A percentile compares a stretch with the other conserved stretches of the same genome.
Conservation (phyloP, 1,140 invertebrate species). For the Drosophila kurseongensis region DNA sequence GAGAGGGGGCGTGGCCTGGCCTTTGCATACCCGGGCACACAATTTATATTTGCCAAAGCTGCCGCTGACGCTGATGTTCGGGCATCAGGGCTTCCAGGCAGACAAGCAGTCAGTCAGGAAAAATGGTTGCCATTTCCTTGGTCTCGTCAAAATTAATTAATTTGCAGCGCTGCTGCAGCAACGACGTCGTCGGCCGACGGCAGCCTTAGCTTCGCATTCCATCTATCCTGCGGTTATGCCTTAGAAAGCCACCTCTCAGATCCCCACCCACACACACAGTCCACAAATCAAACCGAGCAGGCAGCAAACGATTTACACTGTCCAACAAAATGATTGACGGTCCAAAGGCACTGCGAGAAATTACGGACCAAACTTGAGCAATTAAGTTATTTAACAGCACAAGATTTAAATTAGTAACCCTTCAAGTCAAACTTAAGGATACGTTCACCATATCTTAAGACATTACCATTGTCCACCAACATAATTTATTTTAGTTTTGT, state of each 20-base stretch:
- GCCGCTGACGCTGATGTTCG: slow-evolving; percentile 43
- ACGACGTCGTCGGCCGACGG: slow-evolving; percentile 51
- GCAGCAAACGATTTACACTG: slow-evolving; percentile 56
- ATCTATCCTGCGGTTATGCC: slow-evolving; percentile 58
- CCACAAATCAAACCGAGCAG: slow-evolving; percentile 55
- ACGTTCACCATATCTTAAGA: too few relatives aligned
- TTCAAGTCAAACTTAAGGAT: too few relatives aligned
- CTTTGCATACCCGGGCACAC: slow-evolving; percentile 70
- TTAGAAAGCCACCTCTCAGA: slow-evolving; percentile 25
- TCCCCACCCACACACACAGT: slow-evolving; percentile 32
- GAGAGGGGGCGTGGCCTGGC: slow-evolving; percentile 18
- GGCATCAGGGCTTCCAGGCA: slow-evolving; percentile 22
- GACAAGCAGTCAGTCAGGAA: slow-evolving; percentile 49
- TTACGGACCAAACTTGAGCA: not conserved
- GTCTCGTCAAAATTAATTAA: slow-evolving; percentile 82
- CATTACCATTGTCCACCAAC: too few relatives aligned
- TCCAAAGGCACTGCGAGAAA: slow-evolving; percentile 25
- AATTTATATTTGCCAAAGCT: slow-evolving; percentile 81
- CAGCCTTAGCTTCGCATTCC: slow-evolving; percentile 28
- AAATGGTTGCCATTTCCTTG: slow-evolving; percentile 77
- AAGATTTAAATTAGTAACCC: too few relatives aligned
- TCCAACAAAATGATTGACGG: slow-evolving; percentile 36
- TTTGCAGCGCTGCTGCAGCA: slow-evolving; percentile 55
- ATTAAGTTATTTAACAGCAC: not conserved
- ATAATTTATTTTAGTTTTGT: too few relatives aligned